These are phyloP conservation scores for Portevinia maculata DNA, from an alignment of 2,888 invertebrate species.

Conservation along the genomic window DNA sequence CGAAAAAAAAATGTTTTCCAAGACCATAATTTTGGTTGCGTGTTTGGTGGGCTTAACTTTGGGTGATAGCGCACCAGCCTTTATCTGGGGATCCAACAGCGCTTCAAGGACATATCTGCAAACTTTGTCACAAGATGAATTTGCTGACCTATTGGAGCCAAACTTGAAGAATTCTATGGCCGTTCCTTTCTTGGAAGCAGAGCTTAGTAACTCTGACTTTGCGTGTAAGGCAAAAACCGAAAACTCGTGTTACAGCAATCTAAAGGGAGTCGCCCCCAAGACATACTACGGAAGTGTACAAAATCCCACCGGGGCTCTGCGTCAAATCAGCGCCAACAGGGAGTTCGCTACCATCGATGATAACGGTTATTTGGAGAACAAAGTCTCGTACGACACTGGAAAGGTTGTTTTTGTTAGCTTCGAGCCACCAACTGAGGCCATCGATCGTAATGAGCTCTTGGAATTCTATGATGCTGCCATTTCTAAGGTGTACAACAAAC, in stretches of 20 bases:
- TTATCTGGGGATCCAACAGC: no score
- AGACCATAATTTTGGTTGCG: conserved; percentile 78
- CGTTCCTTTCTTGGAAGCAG: no score
- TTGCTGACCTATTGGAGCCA: no score
- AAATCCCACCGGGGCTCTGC: no score
- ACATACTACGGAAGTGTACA: no score
- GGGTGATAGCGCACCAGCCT: no score
- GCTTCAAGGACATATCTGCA: no score
- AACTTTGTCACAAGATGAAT: no score
- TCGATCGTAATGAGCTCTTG: conserved; percentile 83
- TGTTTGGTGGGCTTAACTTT: background rate
- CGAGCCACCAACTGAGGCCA: conserved; percentile 84
- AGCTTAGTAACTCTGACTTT: no score
- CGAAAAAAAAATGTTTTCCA: conserved; percentile 78
- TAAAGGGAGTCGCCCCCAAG: conserved; percentile 75
- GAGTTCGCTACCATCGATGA: conserved; percentile 77
- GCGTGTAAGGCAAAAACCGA: no score
- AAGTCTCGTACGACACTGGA: conserved; percentile 81
- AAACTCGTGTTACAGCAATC: background rate
- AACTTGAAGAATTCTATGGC: no score
- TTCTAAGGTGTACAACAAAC: conserved; percentile 83
- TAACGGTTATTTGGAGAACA: conserved; percentile 76
- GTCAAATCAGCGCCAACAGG: conserved; percentile 82
- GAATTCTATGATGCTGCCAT: conserved; percentile 85
- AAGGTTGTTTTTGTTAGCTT: conserved; percentile 85